phyloP scores from a whole-genome alignment of 2,797 vertebrate species.

The Poecilia gillii region DNA sequence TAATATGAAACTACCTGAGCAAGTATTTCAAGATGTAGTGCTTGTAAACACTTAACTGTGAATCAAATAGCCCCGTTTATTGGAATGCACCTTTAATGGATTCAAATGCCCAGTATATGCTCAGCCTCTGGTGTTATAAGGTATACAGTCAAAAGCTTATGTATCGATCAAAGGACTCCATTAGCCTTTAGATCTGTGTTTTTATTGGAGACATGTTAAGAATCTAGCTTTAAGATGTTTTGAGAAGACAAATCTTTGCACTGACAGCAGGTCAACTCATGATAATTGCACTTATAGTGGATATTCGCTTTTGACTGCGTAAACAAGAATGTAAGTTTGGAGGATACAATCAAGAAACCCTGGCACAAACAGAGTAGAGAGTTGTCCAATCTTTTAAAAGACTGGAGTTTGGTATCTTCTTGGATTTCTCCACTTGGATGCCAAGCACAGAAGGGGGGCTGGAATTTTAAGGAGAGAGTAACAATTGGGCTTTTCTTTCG shows the following conservation, averaged over 20 bases:
- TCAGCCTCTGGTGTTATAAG: constrained; percentile 23
- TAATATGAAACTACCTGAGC: neutral
- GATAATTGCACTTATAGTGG: constrained; percentile 55
- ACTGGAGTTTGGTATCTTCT: constrained; percentile 34
- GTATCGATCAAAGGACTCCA: constrained; percentile 78
- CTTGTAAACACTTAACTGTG: constrained; percentile 22
- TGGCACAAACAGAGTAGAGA: constrained; percentile 12
- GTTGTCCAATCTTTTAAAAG: constrained; percentile 26
- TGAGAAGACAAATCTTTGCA: constrained; percentile 55
- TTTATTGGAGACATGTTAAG: constrained; percentile 68
- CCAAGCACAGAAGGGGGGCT: constrained; percentile 59
- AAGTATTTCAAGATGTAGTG: constrained; percentile 13
- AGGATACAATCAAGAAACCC: constrained; percentile 16
- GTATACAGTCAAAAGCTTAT: constrained; percentile 52
- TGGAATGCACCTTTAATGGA: constrained; percentile 56
- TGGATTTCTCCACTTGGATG: constrained; percentile 62
- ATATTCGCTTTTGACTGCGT: constrained; percentile 54
- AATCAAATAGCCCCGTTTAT: constrained; percentile 38
- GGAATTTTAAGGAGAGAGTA: constrained; percentile 63
- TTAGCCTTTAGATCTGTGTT: constrained; percentile 65
- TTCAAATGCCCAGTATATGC: constrained; percentile 40
- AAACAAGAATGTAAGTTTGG: constrained; percentile 39
- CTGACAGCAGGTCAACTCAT: constrained; percentile 3
- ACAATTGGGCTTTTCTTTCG: constrained; percentile 72
- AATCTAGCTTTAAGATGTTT: constrained; percentile 70